phyloP scores from a whole-genome alignment of 2,113 vertebrate species.

The Seriola rivoliana region DNA sequence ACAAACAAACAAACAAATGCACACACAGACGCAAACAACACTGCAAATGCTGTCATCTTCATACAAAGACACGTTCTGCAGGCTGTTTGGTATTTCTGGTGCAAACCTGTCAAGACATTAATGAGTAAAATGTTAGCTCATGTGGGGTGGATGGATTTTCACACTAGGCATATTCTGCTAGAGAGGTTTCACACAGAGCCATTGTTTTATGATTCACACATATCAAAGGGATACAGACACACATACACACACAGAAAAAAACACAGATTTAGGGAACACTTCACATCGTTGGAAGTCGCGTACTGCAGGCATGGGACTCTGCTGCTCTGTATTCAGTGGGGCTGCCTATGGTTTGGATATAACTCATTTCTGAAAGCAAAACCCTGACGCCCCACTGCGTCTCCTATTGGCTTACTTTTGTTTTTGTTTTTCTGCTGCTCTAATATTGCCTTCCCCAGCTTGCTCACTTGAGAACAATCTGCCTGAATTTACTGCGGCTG shows the following conservation, averaged over 20 bases:
- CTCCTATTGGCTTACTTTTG: constrained; percentile 73
- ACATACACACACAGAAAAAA: constrained; percentile 38
- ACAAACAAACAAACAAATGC: constrained; percentile 35
- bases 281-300: constrained; percentile 37
- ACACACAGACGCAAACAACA: constrained; percentile 13
- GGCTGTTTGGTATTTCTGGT: constrained; percentile 63
- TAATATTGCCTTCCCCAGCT: constrained; percentile 62
- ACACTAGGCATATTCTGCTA: constrained; percentile 69
- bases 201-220: constrained; percentile 60
- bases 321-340: constrained; percentile 60
- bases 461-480: constrained; percentile 73
- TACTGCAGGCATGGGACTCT: constrained; percentile 46
- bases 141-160: constrained; percentile 73
- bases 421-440: constrained; percentile 70
- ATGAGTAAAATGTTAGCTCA: constrained; percentile 74
- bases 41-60: constrained; percentile 33
- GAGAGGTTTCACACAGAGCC: constrained; percentile 70
- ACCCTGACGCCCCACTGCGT: constrained; percentile 63
- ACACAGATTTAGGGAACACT: constrained; percentile 58
- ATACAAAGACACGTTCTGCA: constrained; percentile 41
- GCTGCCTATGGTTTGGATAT: constrained; percentile 63
- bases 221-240: constrained; percentile 43
- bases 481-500: constrained; percentile 69
- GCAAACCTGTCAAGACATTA: constrained; percentile 68
- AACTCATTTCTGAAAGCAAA: constrained; percentile 73